Percentiles rank a stretch among this genome's conserved stretches.
Conservation (phyloP, 2,888 invertebrate species). For the Erannis defoliaria region DNA sequence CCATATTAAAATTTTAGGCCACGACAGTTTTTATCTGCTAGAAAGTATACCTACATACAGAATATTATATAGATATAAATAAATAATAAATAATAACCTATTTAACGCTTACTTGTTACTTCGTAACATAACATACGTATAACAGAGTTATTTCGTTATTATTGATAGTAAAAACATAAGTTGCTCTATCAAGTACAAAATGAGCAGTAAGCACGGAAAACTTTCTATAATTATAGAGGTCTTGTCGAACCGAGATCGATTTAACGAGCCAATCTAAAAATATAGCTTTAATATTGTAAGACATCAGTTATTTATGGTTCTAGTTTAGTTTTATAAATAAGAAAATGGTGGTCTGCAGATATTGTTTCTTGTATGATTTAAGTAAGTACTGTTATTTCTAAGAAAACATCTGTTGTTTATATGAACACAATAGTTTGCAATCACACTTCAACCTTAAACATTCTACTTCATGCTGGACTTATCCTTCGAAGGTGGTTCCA, state of each 20-base stretch:
- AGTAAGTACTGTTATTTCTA: not conserved
- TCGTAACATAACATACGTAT: not conserved
- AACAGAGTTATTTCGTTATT: not conserved
- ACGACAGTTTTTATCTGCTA: too few species aligned
- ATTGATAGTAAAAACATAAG: constrained; percentile 37
- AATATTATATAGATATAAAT: too few species aligned
- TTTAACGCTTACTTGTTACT: not conserved
- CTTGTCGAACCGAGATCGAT: constrained; percentile 38
- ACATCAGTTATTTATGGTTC: constrained; percentile 32
- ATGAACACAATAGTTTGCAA: not conserved
- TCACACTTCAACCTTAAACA: too few species aligned
- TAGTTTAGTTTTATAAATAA: constrained; percentile 19
- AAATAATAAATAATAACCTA: not conserved
- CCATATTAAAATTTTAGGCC: too few species aligned
- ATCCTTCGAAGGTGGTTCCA: too few species aligned
- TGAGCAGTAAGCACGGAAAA: constrained; percentile 36
- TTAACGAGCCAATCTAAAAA: constrained; percentile 42
- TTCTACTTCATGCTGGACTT: too few species aligned
- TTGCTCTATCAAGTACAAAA: constrained; percentile 42
- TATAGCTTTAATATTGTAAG: constrained; percentile 38
- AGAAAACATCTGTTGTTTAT: not conserved
- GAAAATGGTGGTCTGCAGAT: not conserved
- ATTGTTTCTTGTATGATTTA: constrained; percentile 3
- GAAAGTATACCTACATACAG: too few species aligned
- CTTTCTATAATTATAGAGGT: constrained; percentile 46